Base-by-base conservation (phyloP, 2,797 vertebrate genomes). In the Anguilla pacifica region DNA sequence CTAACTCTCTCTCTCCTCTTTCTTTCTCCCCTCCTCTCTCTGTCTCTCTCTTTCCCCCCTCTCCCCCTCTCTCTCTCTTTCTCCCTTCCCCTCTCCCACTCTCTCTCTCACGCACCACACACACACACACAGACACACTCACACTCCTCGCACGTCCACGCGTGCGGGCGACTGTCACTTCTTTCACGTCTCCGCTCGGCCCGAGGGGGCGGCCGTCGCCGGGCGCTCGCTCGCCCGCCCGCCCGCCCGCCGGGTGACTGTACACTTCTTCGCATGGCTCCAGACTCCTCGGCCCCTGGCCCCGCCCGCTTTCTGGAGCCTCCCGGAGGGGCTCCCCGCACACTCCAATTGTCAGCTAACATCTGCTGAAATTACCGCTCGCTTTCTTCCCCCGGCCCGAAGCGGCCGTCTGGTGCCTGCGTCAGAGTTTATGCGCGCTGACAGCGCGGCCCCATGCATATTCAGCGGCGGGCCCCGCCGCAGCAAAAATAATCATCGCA, bases 281-380 rank as follows among this genome's bases (percentile, higher is more conserved):
- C 55, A n/a, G 77, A 49, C 77, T 81, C 35, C 77, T 81, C 43
- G 0, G 43, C 25, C 19, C 19, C 11, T 43, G 43, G 77, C n/a
- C 77, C 61, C 77, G 22, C 43, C 77, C 77, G 2, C 59, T n/a
- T 19, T 2, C 11, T n/a, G 6, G 6, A 53, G 39, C 77, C 59
- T 31, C 59, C 43, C 79, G 11, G 28, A 17, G 6, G 35, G 83
- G 51, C 72, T 85, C 31, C 6, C 84, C 19, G 31, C 84, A 61
- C 51, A 67, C 74, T 28, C 46, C 25, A 13, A 70, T 86, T 88
- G 88, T 86, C 88, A 91, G 85, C 70, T 79, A 87, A 87, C 91
- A 92, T 91, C 90, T 92, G 90, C 89, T 91, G 77, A 90, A 89
- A 89, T 90, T 85, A 90, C 79, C 82, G 82, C 39, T 89, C 77